Percentiles rank a stretch among this genome's conserved stretches.
Evolutionary conservation across 2,113 vertebrate genomes (phyloP).

Genomic region (Podarcis raffonei): DNA sequence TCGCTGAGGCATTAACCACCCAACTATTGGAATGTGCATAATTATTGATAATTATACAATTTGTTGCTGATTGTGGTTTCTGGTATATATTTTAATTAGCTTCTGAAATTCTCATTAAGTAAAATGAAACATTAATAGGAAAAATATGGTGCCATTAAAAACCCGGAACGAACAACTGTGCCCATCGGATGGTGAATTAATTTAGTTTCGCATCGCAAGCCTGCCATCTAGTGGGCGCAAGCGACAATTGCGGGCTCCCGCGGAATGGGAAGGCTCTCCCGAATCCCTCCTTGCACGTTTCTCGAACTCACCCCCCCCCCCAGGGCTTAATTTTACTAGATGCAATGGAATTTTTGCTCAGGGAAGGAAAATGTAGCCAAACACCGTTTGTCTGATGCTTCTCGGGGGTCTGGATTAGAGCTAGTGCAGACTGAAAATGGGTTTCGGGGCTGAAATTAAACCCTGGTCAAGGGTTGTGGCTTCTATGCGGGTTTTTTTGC

Average conservation of each 20-base stretch:
- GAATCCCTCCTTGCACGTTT: neutral
- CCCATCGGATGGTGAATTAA: neutral
- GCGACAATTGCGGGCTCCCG: constrained; percentile 13
- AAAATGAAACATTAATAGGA: constrained; percentile 77
- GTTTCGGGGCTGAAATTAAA: neutral
- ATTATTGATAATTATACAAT: constrained; percentile 76
- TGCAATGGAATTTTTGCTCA: no score
- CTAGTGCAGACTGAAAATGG: neutral
- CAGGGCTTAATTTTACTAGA: neutral
- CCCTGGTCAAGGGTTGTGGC: neutral
- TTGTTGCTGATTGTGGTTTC: constrained; percentile 70
- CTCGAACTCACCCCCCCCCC: neutral
- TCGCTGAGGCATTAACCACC: constrained; percentile 51
- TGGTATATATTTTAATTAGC: constrained; percentile 75
- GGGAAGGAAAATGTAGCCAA: no score
- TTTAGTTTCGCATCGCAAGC: constrained; percentile 57
- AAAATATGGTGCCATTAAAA: constrained; percentile 61
- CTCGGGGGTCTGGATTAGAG: no score
- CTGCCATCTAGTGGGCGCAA: constrained; percentile 62
- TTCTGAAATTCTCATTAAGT: constrained; percentile 76
- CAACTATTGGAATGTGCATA: constrained; percentile 67
- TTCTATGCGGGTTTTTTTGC: neutral
- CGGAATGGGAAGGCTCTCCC: neutral
- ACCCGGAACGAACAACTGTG: constrained; percentile 12
- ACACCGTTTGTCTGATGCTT: no score